A percentile compares a stretch with the other conserved stretches of the same genome.
Conservation (phyloP, 2,797 vertebrate species). For the Esox masquinongy region DNA sequence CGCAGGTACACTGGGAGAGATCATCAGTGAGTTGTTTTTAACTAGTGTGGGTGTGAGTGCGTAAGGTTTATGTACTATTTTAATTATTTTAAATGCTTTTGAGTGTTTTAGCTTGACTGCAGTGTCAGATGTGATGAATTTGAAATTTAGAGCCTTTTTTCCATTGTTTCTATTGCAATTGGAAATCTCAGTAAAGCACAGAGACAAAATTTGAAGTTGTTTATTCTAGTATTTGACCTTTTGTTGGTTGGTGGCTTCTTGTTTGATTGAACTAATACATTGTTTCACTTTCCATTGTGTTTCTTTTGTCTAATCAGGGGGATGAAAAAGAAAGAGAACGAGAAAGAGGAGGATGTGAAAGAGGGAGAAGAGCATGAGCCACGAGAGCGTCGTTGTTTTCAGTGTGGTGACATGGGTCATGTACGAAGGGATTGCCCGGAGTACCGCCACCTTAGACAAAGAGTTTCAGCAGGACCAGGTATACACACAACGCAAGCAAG, state of each 20-base stretch:
- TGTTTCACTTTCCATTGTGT: neutral
- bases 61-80: neutral
- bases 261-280: neutral
- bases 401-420: slow-evolving; percentile 93
- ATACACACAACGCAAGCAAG: neutral
- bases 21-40: neutral
- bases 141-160: neutral
- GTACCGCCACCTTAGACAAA: slow-evolving; percentile 89
- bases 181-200: neutral
- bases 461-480: slow-evolving; percentile 72
- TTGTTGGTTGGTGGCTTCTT: neutral
- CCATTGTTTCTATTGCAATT: neutral
- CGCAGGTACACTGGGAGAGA: slow-evolving; percentile 80
- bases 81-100: neutral
- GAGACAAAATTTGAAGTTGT: neutral
- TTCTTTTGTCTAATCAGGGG: slow-evolving; percentile 38
- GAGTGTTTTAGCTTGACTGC: neutral
- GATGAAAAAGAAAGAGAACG: slow-evolving; percentile 96
- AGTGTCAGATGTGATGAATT: neutral
- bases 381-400: slow-evolving; percentile 94
- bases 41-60: neutral
- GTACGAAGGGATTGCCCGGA: slow-evolving; percentile 95
- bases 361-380: slow-evolving; percentile 89
- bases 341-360: slow-evolving; percentile 88
- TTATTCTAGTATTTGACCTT: neutral